A percentile compares a stretch with the other conserved stretches of the same genome.
Conservation (phyloP, 2,797 vertebrate genomes). For the Mormyrops boulengeri region DNA sequence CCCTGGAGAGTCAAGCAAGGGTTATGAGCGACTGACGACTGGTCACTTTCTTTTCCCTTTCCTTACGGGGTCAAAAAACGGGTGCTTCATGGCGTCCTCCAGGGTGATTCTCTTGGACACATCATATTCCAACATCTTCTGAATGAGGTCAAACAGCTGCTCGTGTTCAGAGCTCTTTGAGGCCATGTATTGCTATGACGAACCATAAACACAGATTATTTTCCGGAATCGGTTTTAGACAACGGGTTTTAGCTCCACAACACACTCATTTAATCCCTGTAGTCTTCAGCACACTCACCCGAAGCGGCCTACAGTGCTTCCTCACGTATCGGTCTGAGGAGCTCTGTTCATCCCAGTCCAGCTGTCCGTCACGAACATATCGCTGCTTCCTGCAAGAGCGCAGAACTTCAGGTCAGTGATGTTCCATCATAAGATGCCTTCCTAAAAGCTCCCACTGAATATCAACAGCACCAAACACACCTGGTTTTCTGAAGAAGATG, state of each 20-base stretch:
- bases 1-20: conserved; percentile 48
- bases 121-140: conserved; percentile 81
- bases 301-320: conserved; percentile 75
- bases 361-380: conserved; percentile 64
- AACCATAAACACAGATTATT: background rate
- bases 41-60: conserved; percentile 41
- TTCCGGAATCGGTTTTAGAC: background rate
- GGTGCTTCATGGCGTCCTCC: conserved; percentile 69
- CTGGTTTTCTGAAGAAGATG: conserved; percentile 76
- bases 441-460: background rate
- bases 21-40: background rate
- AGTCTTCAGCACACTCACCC: conserved; percentile 54
- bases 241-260: background rate
- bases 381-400: conserved; percentile 63
- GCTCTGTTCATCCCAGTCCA: conserved; percentile 76
- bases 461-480: conserved; percentile 44
- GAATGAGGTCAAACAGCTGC: conserved; percentile 75
- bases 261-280: background rate
- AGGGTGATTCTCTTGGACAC: conserved; percentile 69
- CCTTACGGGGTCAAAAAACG: conserved; percentile 63
- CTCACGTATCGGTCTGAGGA: conserved; percentile 70
- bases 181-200: conserved; percentile 67
- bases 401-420: background rate
- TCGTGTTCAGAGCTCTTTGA: conserved; percentile 67
- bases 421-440: background rate